A percentile compares a stretch with the other conserved stretches of the same genome.
Conservation (phyloP, 2,113 vertebrate genomes). For the Mus musculus region DNA sequence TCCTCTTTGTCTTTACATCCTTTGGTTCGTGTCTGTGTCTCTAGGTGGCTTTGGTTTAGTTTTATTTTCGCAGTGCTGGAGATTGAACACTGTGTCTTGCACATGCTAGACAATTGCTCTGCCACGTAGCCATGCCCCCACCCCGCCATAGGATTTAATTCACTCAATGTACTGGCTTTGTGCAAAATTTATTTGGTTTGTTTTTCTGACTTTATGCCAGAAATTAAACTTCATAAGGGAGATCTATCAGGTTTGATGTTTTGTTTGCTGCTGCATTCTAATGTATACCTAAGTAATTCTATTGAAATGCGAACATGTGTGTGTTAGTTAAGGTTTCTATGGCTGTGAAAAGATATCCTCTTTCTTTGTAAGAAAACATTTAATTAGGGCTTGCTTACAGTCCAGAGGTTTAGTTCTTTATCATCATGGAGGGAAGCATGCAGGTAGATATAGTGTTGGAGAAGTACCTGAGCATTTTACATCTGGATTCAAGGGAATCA, state of each 20-base stretch:
- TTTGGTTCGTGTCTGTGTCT: neutral
- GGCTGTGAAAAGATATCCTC: neutral
- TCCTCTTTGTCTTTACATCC: neutral
- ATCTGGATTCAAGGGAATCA: neutral
- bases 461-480: neutral
- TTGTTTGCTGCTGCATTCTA: neutral
- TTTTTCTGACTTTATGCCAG: slow-evolving; percentile 12
- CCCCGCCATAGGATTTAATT: neutral
- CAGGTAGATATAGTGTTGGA: neutral
- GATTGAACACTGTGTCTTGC: neutral
- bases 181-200: neutral
- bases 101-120: neutral
- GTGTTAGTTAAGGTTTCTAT: neutral
- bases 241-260: neutral
- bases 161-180: neutral
- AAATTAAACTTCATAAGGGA: neutral
- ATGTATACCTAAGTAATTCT: neutral
- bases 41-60: neutral
- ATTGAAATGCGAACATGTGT: neutral
- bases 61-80: neutral
- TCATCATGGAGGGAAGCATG: neutral
- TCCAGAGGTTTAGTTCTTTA: neutral
- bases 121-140: neutral
- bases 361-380: neutral
- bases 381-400: neutral